Base-by-base conservation (phyloP, 1,140 invertebrate genomes). In the Aphelinus certus region DNA sequence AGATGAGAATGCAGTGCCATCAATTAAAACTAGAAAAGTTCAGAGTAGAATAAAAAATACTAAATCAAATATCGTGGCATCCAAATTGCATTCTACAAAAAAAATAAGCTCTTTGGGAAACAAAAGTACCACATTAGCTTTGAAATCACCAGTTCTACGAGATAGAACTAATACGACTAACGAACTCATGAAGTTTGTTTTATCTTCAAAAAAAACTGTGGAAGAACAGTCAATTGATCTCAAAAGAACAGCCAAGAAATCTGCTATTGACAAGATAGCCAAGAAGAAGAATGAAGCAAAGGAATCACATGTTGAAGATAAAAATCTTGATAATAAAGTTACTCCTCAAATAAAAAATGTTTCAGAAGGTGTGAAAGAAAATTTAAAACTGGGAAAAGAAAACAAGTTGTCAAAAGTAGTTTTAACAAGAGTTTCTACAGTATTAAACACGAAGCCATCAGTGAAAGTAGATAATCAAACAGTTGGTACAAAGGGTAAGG, bases 141-240 rank as follows among this genome's bases (percentile, higher is more conserved):
- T 72, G 7, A 72, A 72, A 2, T 77, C 76, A 9, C 75, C 78
- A 64, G 75, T 79, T 78, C 65, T 81, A 55, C 68, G 76, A 65
- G 78, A 81, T 68, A 78, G 77, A 77, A 81, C 78, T 4, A 79
- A 81, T 73, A 62, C 77, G 46, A 71, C 49, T 56, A 76, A 67
- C 3, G 71, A 78, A 63, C 49, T 47, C n/a, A 5, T 62, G 10
- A 79, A 78, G 69, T 9, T 61, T 70, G 66, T 75, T 75, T 9
- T 77, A 2, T 9, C 68, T 49, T 46, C 26, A 45, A 42, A 73
- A 55, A 69, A 60, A 4, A 51, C 49, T 53, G 47, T 42, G 49
- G 46, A 45, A 5, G 42, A 43, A 1, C 2, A 9, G 10, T 48
- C 51, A 49, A 42, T 3, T 26, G 10, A 65, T 9, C 56, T 47